Conservation (phyloP, 1,140 invertebrate species). For the Calliphora vicina region DNA sequence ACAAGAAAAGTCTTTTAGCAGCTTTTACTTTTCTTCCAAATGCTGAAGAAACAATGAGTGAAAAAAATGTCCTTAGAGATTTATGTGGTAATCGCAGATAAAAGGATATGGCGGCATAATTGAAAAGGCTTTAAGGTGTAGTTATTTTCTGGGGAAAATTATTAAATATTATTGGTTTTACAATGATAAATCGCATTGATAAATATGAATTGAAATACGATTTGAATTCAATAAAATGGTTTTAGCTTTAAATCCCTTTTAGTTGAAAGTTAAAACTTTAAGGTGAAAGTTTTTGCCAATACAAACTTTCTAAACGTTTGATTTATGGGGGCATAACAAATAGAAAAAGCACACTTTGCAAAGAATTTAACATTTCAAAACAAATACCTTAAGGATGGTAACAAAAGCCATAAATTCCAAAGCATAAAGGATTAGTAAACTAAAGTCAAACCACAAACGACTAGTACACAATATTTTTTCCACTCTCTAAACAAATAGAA, state of each 20-base stretch:
- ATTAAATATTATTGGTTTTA: not conserved
- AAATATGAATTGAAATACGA: not conserved
- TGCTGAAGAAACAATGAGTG: not conserved
- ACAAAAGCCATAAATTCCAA: constrained; percentile 41
- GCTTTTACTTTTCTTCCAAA: not conserved
- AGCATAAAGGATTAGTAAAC: constrained; percentile 39
- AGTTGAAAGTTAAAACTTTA: not conserved
- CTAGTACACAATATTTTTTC: constrained; percentile 1
- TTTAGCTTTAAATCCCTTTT: not conserved
- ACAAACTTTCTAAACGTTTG: not conserved
- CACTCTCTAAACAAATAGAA: not conserved
- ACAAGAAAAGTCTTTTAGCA: constrained; percentile 1
- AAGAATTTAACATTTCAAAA: not conserved
- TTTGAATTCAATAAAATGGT: not conserved
- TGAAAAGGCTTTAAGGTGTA: not conserved
- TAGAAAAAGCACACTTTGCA: not conserved
- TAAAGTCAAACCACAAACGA: constrained; percentile 40
- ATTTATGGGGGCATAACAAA: too few relatives aligned
- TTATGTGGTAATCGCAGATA: not conserved
- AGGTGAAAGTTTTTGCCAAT: not conserved
- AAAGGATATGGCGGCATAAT: not conserved
- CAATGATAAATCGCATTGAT: not conserved
- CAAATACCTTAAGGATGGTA: constrained; percentile 6
- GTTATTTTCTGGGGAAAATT: not conserved
- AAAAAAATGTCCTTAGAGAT: constrained; percentile 10